phyloP scores from a whole-genome alignment of 2,113 vertebrate genomes.

The Scatophagus argus region DNA sequence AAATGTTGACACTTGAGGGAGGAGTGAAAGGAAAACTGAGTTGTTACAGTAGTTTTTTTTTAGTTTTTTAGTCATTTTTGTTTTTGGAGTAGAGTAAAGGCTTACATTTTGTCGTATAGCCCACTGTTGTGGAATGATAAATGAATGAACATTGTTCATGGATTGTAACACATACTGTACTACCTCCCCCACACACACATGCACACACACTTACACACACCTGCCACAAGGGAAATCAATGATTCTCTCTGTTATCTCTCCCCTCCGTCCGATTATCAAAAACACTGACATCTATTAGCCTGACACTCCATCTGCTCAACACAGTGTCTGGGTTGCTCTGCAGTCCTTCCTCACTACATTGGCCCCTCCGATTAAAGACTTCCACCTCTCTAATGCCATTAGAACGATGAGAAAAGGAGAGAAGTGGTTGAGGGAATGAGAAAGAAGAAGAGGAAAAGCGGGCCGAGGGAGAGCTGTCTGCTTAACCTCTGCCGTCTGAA shows the following conservation, averaged over 20 bases:
- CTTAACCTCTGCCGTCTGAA: constrained; percentile 71
- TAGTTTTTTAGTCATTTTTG: neutral
- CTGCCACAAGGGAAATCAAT: constrained; percentile 72
- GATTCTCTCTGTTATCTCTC: constrained; percentile 60
- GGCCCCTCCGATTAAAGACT: constrained; percentile 62
- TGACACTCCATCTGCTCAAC: constrained; percentile 47
- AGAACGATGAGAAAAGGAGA: constrained; percentile 49
- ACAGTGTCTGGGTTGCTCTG: neutral
- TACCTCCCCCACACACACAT: neutral
- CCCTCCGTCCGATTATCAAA: constrained; percentile 69
- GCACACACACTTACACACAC: neutral
- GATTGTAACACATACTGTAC: neutral
- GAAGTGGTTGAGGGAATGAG: constrained; percentile 45
- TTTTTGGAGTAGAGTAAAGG: neutral
- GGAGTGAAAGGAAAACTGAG: no score
- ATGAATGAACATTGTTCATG: neutral
- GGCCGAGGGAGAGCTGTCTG: constrained; percentile 41
- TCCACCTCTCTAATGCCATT: constrained; percentile 71
- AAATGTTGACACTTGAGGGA: no score
- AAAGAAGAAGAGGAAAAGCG: constrained; percentile 24
- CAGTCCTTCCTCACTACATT: constrained; percentile 33
- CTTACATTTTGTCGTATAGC: neutral
- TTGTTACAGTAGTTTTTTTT: no score
- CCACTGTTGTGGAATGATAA: neutral
- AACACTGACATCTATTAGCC: constrained; percentile 70